phyloP scores from a whole-genome alignment of 2,888 invertebrate genomes.

The Caenorhabditis imperialis region DNA sequence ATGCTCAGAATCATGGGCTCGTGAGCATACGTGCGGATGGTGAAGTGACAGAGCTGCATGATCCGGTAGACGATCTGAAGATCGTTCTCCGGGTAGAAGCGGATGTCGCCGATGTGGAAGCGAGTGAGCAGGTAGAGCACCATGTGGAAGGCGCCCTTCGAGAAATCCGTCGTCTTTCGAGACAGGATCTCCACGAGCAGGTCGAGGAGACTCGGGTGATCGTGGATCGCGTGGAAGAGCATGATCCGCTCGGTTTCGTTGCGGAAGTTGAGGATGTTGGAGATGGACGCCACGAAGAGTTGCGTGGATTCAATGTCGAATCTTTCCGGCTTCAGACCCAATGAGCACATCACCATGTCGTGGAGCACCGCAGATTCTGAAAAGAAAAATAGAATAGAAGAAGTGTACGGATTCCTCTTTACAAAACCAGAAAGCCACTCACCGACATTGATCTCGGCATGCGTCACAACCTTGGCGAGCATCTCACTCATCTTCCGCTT shows the following conservation, averaged over 20 bases:
- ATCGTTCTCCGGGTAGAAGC: slow-evolving; percentile 20
- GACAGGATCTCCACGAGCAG: too few species aligned
- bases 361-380: slow-evolving; percentile 5
- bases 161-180: too few species aligned
- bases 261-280: slow-evolving; percentile 27
- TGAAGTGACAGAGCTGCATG: slow-evolving; percentile 18
- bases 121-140: slow-evolving; percentile 34
- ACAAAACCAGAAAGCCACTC: too few species aligned
- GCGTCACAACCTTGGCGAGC: slow-evolving; percentile 33
- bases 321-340: slow-evolving; percentile 15
- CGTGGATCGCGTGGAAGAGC: slow-evolving; percentile 24
- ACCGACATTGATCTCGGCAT: slow-evolving; percentile 25
- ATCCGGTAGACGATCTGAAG: slow-evolving; percentile 12
- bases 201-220: slow-evolving; percentile 7
- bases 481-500: slow-evolving; percentile 48
- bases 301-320: slow-evolving; percentile 32
- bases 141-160: too few species aligned
- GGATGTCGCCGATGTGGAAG: slow-evolving; percentile 21
- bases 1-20: slow-evolving; percentile 38
- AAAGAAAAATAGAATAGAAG: neutral
- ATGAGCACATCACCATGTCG: slow-evolving; percentile 30
- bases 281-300: slow-evolving; percentile 27
- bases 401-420: neutral
- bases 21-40: slow-evolving; percentile 13
- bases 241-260: slow-evolving; percentile 37